Percentiles rank a stretch among this genome's conserved stretches.
Conservation (phyloP, 2,797 vertebrate species). For the Dromococcyx pavoninus region DNA sequence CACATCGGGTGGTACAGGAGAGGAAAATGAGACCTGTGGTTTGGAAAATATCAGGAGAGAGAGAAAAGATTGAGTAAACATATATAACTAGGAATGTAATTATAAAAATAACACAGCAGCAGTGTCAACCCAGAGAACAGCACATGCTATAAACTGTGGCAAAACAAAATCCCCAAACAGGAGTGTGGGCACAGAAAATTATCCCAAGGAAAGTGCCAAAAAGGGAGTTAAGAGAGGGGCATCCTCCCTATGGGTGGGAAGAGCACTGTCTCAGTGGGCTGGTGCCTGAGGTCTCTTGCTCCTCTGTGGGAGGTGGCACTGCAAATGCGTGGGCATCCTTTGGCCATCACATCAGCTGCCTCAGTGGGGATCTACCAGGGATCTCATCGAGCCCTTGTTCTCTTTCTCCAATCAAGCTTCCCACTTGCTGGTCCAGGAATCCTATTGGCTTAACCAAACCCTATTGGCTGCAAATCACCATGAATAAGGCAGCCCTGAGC, state of each 20-base stretch:
- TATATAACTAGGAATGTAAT: neutral
- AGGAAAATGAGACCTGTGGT: neutral
- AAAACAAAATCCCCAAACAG: neutral
- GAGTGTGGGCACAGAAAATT: no score
- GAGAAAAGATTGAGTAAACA: neutral
- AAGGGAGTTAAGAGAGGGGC: neutral
- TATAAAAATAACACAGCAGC: neutral
- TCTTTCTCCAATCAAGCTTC: neutral
- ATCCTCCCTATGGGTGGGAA: no score
- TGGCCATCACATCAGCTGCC: fast-evolving
- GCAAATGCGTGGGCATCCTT: fast-evolving
- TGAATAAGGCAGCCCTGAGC: no score
- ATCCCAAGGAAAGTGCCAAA: no score
- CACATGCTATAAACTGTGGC: fast-evolving
- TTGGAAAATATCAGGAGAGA: neutral
- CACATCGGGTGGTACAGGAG: neutral
- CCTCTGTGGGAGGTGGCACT: neutral
- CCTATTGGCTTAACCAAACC: fast-evolving
- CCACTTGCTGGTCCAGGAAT: neutral
- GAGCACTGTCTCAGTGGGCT: no score
- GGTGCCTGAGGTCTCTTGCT: fast-evolving
- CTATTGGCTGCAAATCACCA: fast-evolving
- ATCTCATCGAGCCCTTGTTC: neutral
- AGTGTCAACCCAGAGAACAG: neutral
- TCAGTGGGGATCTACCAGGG: fast-evolving